Percentiles rank a stretch among this genome's conserved stretches.
Conservation (phyloP, 2,888 invertebrate species). For the Scaeva pyrastri region DNA sequence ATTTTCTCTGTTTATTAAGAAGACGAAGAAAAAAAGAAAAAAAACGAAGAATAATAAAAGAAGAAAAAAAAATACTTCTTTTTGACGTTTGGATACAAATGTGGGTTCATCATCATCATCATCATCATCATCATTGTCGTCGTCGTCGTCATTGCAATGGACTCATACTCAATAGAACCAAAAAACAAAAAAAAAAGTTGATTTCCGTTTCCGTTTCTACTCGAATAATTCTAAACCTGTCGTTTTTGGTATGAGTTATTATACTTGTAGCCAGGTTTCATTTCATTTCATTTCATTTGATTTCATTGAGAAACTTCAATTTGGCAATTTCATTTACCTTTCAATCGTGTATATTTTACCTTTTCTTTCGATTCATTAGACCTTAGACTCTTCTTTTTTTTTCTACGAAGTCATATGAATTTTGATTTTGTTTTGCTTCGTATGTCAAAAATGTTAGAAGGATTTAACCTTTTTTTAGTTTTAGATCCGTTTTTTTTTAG, state of each 20-base stretch:
- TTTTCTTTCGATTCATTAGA: conserved; percentile 8
- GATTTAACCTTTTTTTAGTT: not conserved
- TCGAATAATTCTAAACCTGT: conserved; percentile 20
- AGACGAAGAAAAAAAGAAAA: not conserved
- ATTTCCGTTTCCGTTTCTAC: conserved; percentile 31
- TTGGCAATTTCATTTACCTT: not conserved
- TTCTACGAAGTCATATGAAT: not conserved
- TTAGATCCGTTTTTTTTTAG: not conserved
- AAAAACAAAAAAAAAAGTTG: conserved; percentile 4
- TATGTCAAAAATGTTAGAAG: not conserved
- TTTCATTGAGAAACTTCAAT: conserved; percentile 7
- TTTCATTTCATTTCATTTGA: too few relatives aligned
- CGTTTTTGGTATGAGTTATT: conserved; percentile 17
- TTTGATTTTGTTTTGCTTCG: not conserved
- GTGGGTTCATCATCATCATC: conserved; percentile 24
- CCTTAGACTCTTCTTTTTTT: too few relatives aligned
- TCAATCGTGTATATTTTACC: not conserved
- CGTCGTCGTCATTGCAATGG: conserved; percentile 9
- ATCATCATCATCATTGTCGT: too few relatives aligned
- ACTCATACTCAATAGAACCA: too few relatives aligned
- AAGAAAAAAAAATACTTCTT: too few relatives aligned
- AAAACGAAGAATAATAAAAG: not conserved
- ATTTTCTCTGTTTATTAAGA: conserved; percentile 35
- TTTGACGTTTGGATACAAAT: conserved; percentile 8
- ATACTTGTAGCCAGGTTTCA: not conserved